Evolutionary conservation across 1,140 invertebrate genomes (phyloP), one percentile per base, ranked within the genome.

Genomic region (Pseudobourletiella spinata): DNA sequence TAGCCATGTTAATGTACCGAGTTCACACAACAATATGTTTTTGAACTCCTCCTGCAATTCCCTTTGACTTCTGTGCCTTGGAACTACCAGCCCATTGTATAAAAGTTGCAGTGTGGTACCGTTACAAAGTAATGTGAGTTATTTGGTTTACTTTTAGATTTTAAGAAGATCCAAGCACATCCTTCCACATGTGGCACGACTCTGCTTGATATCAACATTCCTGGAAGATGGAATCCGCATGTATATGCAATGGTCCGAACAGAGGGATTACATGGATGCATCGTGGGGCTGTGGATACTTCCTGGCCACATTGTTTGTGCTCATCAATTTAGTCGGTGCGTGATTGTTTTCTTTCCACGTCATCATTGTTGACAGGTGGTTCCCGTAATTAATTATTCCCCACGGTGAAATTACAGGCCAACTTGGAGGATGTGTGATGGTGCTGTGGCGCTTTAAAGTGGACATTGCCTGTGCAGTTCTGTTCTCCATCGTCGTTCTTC

Each of bases 121-220:
- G 25, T 62, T 1, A 25, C 28, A 39, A 35, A 18, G 28, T 58
- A 14, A 58, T 20, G 18, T 58, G 20, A 44, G 3, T 43, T 26
- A 58, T 15, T 22, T 46, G 28, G 2, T 58, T 46, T 50, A 39
- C 14, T 74, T 78, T 32, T 75, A 97, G 93, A 87, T 96, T 51
- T 85, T 95, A 67, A 82, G 93, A 71, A 87, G 91, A 78, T 86
- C 89, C 51, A 98, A 98, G 78, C 84, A 94, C 76, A 80, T 98
- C 59, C 78, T 99, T 70, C 97, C 97, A 22, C 96, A 95, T 64
- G 79, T 98, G 54, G 96, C 96, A 2, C 82, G 96, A 63, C 78
- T 98, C 35, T 99, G 95, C 75, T 82, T 99, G n/a, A 96, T 99
- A 70, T 94, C 94, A 61, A 99, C 97, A 69, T 99, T 99, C 79